Base-by-base conservation (phyloP, 37 sponge, comb jelly and placozoan genomes). In the Chondrosia reniformis region DNA sequence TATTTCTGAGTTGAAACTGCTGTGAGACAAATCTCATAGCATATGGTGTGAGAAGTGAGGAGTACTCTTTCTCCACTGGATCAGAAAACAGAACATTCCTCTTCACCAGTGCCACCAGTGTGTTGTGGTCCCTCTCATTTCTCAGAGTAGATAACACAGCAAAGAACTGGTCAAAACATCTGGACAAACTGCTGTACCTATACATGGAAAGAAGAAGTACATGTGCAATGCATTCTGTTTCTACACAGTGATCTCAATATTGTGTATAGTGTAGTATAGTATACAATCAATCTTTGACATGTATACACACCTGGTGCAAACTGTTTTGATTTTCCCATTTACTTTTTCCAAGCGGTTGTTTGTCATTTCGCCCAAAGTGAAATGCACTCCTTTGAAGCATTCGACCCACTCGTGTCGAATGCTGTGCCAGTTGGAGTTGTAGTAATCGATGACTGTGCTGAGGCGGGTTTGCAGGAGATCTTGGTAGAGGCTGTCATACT, bases 331-430 rank as follows among this genome's bases (percentile, higher is more conserved):
- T 24, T 87, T 87, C 3, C 74, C 87, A 81, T 87, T 82, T 8
- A 87, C 82, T 4, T 64, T 52, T 39, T 87, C 87, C 31, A 87
- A 41, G 13, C 83, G 65, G 54, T 86, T 87, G 54, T 87, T 87
- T 32, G 87, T 87, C 1, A 22, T 5, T 42, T 87, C 79, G 0
- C 80, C 10, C 22, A 52, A 2, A 13, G 55, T 76, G 76, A 46
- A 76, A 19, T 54, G 30, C 2, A 15, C 36, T 3, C 37, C 30
- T 55, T 89, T 89, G 36, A 78, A 33, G 8, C 82, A 63, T 0
- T 61, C 33, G 6, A 91, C 87, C 87, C 91, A 91, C 45, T 91
- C 81, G 41, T 91, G 15, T 1, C 74, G 21, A 25, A 91, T 91
- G 1, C 36, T 9, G 55, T 91, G 85, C 92, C 92, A 91, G 42